Evolutionary conservation across 2,797 vertebrate species (phyloP).

Genomic region (Denticeps clupeoides): DNA sequence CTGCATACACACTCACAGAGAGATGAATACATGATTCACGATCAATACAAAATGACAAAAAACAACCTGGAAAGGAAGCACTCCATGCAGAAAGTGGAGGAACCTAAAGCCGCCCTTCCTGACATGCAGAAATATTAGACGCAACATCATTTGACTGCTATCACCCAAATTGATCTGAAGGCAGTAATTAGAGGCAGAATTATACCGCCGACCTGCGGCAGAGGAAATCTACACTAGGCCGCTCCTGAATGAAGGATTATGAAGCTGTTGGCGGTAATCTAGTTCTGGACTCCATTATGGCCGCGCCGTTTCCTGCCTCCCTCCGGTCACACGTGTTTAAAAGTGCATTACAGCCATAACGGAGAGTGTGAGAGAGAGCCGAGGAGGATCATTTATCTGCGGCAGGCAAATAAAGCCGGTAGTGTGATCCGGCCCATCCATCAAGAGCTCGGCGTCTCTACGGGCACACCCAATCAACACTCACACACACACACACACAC

Average conservation of each 20-base stretch:
- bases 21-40: background rate
- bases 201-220: background rate
- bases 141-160: background rate
- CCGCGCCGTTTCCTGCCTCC: background rate
- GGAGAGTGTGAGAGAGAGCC: background rate
- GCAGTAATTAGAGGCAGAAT: background rate
- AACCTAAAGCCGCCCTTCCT: too few species aligned
- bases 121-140: background rate
- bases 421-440: background rate
- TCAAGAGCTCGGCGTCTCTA: background rate
- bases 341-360: conserved; percentile 6
- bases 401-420: background rate
- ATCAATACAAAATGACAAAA: too few species aligned
- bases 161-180: background rate
- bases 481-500: background rate
- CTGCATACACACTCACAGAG: too few species aligned
- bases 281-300: background rate
- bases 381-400: background rate
- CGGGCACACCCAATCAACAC: background rate
- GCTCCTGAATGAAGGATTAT: conserved; percentile 1
- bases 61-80: too few species aligned
- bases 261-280: conserved; percentile 1
- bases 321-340: conserved; percentile 1
- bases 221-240: too few species aligned
- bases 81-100: too few species aligned